Evolutionary conservation across 1,140 invertebrate genomes (phyloP), one percentile per base, ranked within the genome.

Genomic region (Meloidogyne hapla): DNA sequence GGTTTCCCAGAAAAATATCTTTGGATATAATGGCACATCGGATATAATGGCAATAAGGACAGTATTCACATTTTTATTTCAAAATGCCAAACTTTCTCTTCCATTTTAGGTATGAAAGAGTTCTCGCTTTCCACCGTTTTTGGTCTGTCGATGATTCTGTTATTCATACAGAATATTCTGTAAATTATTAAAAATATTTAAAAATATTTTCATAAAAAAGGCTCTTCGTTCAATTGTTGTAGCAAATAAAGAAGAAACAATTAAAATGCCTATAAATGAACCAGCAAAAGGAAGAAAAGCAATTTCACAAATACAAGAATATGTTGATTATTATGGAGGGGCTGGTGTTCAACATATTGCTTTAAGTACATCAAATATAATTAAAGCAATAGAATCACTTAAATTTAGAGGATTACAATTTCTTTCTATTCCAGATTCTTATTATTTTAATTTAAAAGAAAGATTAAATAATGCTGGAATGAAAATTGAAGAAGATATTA

Each of bases 231-330:
- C 96, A 0, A 94, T 98, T 79, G 96, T 99, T 0, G 93, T 99
- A 90, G 92, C 94, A 1, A 99, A 99, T 85, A 98, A 92, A 89
- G 94, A 99, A 84, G 96, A 99, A 88, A 98, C 94, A 0, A 92
- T 99, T 10, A 99, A 99, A 90, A 91, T 99, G 91, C 96, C 96
- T 2, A 96, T 99, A 79, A 99, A 99, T 87, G 96, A 99, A 87
- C 96, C 96, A 9, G 96, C 96, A 0, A 86, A 90, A n/a, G 86
- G 90, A 18, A 95, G 95, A 3, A 96, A 95, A 88, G 85, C 85
- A 12, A 79, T 86, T 25, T 97, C 94, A 74, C 96, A 99, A 89
- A 98, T 99, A 81, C 90, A 90, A 89, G 96, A 99, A 88, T 99
- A 94, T 88, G 94, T 98, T 3, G 96, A 99, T 83, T 99, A 98